Evolutionary conservation across 2,888 invertebrate species (phyloP), one percentile per base, ranked within the genome.

Genomic region (Auanema freiburgensis): DNA sequence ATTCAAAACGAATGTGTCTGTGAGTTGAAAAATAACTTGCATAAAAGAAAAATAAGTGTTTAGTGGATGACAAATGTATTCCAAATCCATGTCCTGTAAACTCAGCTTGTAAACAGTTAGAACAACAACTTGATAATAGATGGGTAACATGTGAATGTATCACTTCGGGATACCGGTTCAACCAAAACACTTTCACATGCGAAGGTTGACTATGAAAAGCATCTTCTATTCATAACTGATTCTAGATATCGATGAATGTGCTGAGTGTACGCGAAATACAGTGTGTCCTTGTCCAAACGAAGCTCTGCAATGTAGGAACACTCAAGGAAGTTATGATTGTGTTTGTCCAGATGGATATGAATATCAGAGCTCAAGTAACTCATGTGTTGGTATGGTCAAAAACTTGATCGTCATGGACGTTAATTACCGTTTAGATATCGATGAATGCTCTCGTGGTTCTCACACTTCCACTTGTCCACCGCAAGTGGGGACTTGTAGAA

Each of bases 11-110:
- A 33, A 33, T 33, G 33, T 8, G 33, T 33, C 4, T 33, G 33
- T 33, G 8, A 33, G 33, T 33, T 33, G 3, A 5, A n/a, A 8
- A 33, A 33, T 33, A 33, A 8, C 4, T 42, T 23, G 5, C n/a
- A 6, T 5, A 10, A 25, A 18, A 42, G 23, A 42, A 42, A n/a
- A 1, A 2, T 40, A 2, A 55, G 24, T 21, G 2, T 56, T 42
- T 11, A 56, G 56, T 11, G 33, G 44, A 43, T n/a, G 23, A 56
- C 56, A 25, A 56, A 12, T 56, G 56, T 43, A 18, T 14, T 43
- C 18, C 16, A 23, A 52, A 55, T 25, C 60, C 60, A n/a, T 60
- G 60, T 24, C 60, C 60, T 18, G 46, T 24, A 16, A 14, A 44
- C 1, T 43, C 60, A 21, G 53, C 6, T n/a, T 60, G 54, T 25